Conservation (phyloP, 2,888 invertebrate genomes). For the Sabellastarte sp. region DNA sequence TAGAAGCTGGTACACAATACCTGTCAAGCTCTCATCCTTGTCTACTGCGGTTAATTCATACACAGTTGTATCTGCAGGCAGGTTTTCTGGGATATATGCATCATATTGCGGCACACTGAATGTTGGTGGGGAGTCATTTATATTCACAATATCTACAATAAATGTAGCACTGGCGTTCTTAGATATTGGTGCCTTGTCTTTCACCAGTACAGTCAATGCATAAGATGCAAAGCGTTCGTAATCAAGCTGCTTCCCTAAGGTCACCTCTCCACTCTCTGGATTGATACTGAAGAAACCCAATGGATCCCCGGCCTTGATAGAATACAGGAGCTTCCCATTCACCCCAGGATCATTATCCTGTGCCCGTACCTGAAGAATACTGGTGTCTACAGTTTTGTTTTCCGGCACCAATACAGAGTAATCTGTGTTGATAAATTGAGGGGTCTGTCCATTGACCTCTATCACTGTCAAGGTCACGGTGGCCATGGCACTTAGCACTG, state of each 20-base stretch:
- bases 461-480: constrained; percentile 66
- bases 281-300: constrained; percentile 79
- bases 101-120: constrained; percentile 78
- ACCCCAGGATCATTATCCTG: constrained; percentile 69
- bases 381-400: constrained; percentile 87
- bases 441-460: constrained; percentile 78
- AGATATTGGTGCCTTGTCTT: constrained; percentile 80
- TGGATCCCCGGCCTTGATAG: constrained; percentile 76
- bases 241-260: constrained; percentile 77
- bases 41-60: constrained; percentile 73
- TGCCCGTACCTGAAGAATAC: constrained; percentile 74
- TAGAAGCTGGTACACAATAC: background rate
- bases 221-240: constrained; percentile 84
- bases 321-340: constrained; percentile 86
- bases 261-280: constrained; percentile 74
- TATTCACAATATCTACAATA: constrained; percentile 83
- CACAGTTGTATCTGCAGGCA: constrained; percentile 69
- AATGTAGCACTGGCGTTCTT: constrained; percentile 76
- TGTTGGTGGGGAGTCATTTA: constrained; percentile 81
- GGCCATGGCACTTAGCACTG: constrained; percentile 78
- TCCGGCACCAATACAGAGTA: constrained; percentile 80
- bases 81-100: constrained; percentile 81
- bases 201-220: constrained; percentile 81
- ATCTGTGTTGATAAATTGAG: constrained; percentile 69
- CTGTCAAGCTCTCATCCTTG: constrained; percentile 66